Conservation (phyloP, 2,888 invertebrate species). For the Megalurothrips usitatus region DNA sequence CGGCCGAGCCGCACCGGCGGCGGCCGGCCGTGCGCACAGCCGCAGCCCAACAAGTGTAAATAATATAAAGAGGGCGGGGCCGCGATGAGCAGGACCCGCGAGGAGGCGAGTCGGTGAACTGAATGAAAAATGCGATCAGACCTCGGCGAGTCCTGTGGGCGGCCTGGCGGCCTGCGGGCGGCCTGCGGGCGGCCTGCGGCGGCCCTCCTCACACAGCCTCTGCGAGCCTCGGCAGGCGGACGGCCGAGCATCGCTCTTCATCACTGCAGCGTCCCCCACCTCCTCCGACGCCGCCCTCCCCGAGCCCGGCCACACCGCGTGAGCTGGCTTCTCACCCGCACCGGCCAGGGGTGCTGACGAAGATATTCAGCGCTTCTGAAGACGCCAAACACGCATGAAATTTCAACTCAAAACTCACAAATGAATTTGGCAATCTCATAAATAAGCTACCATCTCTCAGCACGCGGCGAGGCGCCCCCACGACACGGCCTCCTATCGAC, state of each 20-base stretch:
- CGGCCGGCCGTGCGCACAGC: no score
- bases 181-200: background rate
- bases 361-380: no score
- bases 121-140: constrained; percentile 21
- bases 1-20: no score
- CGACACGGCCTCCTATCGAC: no score
- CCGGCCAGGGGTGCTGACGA: no score
- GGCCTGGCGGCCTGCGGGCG: no score
- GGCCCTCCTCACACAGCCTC: background rate
- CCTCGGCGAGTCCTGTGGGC: background rate
- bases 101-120: background rate
- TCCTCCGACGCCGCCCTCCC: background rate
- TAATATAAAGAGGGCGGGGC: background rate
- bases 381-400: no score
- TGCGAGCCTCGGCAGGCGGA: background rate
- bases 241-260: background rate
- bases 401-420: no score
- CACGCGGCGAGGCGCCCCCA: no score
- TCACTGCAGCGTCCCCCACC: background rate
- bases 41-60: background rate
- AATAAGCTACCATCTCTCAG: no score
- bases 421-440: no score
- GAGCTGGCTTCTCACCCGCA: background rate
- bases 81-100: background rate
- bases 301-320: background rate